phyloP scores from a whole-genome alignment of 2,113 vertebrate species.

The Pogonocichla stellata region DNA sequence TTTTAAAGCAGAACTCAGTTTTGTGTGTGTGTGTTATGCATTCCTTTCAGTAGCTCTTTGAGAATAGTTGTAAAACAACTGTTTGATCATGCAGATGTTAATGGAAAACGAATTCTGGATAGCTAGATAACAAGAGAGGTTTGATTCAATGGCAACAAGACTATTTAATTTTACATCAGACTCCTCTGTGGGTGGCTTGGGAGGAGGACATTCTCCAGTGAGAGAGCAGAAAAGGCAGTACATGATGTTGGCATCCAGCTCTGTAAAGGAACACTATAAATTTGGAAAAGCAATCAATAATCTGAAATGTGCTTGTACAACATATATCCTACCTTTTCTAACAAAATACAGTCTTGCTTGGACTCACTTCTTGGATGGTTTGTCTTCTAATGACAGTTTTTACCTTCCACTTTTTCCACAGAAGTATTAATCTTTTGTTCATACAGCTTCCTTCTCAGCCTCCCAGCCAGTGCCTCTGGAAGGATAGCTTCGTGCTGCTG shows the following conservation, averaged over 20 bases:
- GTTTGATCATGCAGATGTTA: neutral
- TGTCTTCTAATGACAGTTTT: neutral
- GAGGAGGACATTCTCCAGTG: neutral
- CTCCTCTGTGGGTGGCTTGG: neutral
- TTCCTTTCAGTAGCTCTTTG: neutral
- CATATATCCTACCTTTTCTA: neutral
- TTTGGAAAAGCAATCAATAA: neutral
- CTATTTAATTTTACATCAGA: neutral
- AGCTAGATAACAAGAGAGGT: neutral
- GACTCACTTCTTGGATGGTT: neutral
- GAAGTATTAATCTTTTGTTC: neutral
- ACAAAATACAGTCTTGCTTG: neutral
- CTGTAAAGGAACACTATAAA: neutral
- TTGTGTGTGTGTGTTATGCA: accelerated
- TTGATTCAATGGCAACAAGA: neutral
- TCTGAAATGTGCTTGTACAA: neutral
- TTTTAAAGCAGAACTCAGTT: neutral
- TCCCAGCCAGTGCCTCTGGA: neutral
- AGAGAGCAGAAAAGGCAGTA: neutral
- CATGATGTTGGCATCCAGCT: neutral
- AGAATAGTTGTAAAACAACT: neutral
- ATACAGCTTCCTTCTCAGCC: neutral
- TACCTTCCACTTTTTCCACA: neutral
- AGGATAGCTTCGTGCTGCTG: neutral
- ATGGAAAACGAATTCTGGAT: neutral